Conservation (phyloP, 2,888 invertebrate species). For the Nemotelus nigrinus region DNA sequence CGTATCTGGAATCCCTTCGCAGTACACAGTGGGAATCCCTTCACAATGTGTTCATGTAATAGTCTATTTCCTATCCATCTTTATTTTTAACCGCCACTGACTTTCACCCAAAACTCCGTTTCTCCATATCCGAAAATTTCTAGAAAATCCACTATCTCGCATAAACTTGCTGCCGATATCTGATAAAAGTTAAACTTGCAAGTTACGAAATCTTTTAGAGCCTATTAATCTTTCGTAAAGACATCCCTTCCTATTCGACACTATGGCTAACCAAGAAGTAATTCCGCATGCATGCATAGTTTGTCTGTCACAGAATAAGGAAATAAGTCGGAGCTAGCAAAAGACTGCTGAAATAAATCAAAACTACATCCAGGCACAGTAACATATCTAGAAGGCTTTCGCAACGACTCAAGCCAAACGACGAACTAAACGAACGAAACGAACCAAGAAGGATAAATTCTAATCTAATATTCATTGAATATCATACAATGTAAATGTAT, state of each 20-base stretch:
- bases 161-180: neutral
- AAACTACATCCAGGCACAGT: neutral
- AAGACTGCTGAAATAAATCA: neutral
- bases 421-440: conserved; percentile 13
- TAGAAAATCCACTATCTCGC: too few species aligned
- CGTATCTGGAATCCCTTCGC: too few species aligned
- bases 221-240: conserved; percentile 7
- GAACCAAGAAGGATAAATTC: conserved; percentile 45
- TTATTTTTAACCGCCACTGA: too few species aligned
- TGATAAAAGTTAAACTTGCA: neutral
- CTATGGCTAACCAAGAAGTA: too few species aligned
- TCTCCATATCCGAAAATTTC: too few species aligned
- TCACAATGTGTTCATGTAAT: too few species aligned
- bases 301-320: neutral
- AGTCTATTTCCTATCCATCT: too few species aligned
- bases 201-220: neutral
- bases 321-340: neutral
- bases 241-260: neutral
- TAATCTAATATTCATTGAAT: conserved; percentile 51
- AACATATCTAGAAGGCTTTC: neutral
- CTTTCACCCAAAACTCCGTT: too few species aligned
- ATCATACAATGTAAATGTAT: conserved; percentile 29
- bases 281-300: too few species aligned
- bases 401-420: neutral
- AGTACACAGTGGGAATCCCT: too few species aligned